phyloP scores from a whole-genome alignment of 2,797 vertebrate genomes.

The Pipistrellus pipistrellus region DNA sequence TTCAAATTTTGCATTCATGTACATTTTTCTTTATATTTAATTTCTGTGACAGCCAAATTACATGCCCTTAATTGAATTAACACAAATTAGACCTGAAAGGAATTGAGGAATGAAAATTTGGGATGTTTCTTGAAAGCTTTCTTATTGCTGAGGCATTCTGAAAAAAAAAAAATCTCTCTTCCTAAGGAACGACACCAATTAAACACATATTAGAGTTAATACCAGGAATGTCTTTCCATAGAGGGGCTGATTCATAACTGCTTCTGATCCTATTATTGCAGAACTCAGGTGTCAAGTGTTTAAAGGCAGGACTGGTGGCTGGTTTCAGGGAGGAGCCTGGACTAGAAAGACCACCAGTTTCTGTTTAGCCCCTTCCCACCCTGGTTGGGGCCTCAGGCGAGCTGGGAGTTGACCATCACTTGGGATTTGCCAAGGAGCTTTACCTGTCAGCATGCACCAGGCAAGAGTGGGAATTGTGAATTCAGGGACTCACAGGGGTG shows the following conservation, averaged over 20 bases:
- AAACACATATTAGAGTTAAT: conserved; percentile 58
- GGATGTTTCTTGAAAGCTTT: conserved; percentile 75
- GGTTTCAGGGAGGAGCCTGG: background rate
- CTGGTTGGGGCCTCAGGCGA: background rate
- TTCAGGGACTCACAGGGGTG: too few relatives aligned
- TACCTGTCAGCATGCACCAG: fast-evolving
- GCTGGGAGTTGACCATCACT: background rate
- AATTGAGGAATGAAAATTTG: conserved; percentile 63
- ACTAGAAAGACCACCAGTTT: background rate
- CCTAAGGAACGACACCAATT: conserved; percentile 50
- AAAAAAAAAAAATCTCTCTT: conserved; percentile 37
- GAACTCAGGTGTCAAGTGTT: background rate
- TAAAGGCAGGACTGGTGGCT: background rate
- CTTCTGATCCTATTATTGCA: conserved; percentile 2
- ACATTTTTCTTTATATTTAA: conserved; percentile 83
- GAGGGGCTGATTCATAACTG: background rate
- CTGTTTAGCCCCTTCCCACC: background rate
- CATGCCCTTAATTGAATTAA: conserved; percentile 82
- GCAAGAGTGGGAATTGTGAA: background rate
- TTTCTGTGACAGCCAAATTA: conserved; percentile 82
- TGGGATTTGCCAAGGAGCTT: background rate
- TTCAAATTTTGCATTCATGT: conserved; percentile 77
- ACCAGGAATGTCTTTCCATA: background rate
- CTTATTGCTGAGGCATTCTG: conserved; percentile 67
- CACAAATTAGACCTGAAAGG: conserved; percentile 79